These are phyloP conservation scores for Lithophane socia DNA, from an alignment of 2,888 invertebrate species.

Conservation along the genomic window DNA sequence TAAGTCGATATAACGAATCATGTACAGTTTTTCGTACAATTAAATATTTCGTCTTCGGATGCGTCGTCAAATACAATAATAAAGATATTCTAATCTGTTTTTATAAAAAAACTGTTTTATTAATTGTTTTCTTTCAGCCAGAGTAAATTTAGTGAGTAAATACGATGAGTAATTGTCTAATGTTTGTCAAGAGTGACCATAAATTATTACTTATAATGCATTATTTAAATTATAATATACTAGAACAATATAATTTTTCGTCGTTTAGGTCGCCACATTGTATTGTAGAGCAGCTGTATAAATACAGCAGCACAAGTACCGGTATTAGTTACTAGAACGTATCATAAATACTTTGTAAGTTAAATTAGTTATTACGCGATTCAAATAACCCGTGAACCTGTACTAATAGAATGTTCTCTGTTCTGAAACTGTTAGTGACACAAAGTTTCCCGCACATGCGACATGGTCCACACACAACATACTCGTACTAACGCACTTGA, in stretches of 20 bases:
- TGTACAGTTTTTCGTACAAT: constrained; percentile 14
- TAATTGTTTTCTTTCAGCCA: constrained; percentile 59
- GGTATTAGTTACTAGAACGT: constrained; percentile 21
- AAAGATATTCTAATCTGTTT: constrained; percentile 22
- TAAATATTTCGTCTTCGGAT: constrained; percentile 10
- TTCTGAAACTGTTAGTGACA: constrained; percentile 48
- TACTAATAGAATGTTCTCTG: constrained; percentile 39
- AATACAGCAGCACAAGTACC: constrained; percentile 41
- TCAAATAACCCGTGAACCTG: constrained; percentile 28
- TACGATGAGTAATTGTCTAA: constrained; percentile 16
- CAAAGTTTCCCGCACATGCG: constrained; percentile 60
- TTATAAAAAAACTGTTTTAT: constrained; percentile 20
- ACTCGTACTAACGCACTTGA: constrained; percentile 66
- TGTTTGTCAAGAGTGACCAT: constrained; percentile 35
- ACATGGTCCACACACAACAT: constrained; percentile 66
- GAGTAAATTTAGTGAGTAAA: constrained; percentile 30
- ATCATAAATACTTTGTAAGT: constrained; percentile 22
- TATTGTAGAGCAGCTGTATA: constrained; percentile 46
- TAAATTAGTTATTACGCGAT: constrained; percentile 26
- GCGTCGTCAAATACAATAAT: constrained; percentile 13
- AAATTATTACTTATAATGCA: constrained; percentile 40
- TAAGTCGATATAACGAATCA: constrained; percentile 1
- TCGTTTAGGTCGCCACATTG: constrained; percentile 41
- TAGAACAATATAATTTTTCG: constrained; percentile 28
- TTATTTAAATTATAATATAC: constrained; percentile 26